Evolutionary conservation across 2,113 vertebrate species (phyloP).

Genomic region (Romanogobio albipinnatus): DNA sequence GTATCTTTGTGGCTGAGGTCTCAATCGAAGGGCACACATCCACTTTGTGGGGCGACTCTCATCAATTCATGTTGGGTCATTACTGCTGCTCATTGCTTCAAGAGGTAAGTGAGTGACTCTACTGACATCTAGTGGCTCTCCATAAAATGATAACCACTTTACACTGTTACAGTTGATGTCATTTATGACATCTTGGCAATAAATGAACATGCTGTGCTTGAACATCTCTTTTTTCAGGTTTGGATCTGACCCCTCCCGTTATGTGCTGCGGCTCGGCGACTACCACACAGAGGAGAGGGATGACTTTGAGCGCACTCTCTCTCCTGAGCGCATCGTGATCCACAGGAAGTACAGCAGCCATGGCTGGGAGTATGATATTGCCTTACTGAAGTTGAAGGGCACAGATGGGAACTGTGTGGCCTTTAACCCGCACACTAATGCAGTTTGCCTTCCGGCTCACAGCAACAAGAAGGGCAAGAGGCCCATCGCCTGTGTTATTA

Average conservation of each 20-base stretch:
- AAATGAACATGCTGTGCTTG: not conserved
- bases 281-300: constrained; percentile 84
- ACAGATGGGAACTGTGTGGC: constrained; percentile 80
- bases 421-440: constrained; percentile 81
- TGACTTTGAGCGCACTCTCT: constrained; percentile 84
- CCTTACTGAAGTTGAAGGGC: constrained; percentile 81
- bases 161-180: not conserved
- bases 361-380: constrained; percentile 86
- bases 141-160: not conserved
- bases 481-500: constrained; percentile 81
- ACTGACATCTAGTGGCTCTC: constrained; percentile 52
- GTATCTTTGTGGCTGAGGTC: constrained; percentile 82
- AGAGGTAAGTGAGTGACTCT: constrained; percentile 74
- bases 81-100: constrained; percentile 91
- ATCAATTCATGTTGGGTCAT: constrained; percentile 86
- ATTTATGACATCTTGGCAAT: not conserved
- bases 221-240: constrained; percentile 70
- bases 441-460: constrained; percentile 78
- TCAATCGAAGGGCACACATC: constrained; percentile 79
- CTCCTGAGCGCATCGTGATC: constrained; percentile 77
- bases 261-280: constrained; percentile 82
- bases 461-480: constrained; percentile 63
- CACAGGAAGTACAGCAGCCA: constrained; percentile 82
- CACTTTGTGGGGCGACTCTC: constrained; percentile 84
- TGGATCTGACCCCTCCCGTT: constrained; percentile 79